Evolutionary conservation across 92 coral and sea anemone genomes (phyloP).

Genomic region (Parazoanthus swiftii): DNA sequence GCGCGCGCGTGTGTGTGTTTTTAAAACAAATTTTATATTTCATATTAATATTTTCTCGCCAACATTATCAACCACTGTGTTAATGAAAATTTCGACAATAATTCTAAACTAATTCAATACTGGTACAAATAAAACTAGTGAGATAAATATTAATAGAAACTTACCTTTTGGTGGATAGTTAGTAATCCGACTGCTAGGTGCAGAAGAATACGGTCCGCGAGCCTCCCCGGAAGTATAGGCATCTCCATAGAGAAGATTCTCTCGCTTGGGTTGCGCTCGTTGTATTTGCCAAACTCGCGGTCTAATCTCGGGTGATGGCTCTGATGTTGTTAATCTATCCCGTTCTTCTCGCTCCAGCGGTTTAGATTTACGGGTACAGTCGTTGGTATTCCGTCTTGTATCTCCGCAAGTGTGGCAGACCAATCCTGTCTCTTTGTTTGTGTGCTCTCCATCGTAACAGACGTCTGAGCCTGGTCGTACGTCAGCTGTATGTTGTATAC

Average conservation of each 20-base stretch:
- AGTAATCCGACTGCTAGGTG: not conserved
- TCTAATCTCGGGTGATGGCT: not conserved
- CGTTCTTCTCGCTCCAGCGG: not conserved
- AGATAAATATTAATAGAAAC: not conserved
- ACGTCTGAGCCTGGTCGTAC: not conserved
- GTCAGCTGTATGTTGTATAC: not conserved
- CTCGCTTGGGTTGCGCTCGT: not conserved
- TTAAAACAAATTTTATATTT: too few species aligned
- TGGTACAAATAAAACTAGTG: not conserved
- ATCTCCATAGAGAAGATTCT: not conserved
- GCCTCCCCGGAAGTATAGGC: not conserved
- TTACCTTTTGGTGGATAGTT: not conserved
- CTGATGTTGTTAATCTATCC: not conserved
- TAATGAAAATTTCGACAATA: too few species aligned
- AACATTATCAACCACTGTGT: not conserved
- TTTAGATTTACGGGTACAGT: not conserved
- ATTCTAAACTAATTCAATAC: too few species aligned
- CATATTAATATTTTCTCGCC: too few species aligned
- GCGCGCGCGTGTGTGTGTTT: too few species aligned
- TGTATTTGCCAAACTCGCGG: not conserved
- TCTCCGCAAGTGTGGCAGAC: not conserved
- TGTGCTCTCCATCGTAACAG: not conserved
- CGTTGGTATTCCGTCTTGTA: not conserved
- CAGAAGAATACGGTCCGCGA: not conserved
- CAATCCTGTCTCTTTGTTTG: not conserved